Conservation (phyloP, 35 echinoderm and acorn worm genomes). For the Nesometra sesokonis region DNA sequence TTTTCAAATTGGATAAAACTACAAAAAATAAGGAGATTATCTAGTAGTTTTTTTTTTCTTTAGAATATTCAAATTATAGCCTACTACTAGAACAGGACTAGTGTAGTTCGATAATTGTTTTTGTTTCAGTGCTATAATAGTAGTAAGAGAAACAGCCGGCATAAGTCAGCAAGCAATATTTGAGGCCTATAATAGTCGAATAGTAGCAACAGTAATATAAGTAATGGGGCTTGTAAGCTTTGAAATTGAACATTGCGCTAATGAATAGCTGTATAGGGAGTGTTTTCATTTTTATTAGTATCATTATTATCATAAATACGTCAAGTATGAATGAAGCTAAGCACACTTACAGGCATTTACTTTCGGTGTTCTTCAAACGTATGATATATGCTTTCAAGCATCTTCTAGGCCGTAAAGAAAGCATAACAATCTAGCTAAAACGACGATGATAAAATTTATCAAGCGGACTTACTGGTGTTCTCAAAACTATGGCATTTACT, state of each 20-base stretch:
- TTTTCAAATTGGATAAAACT: no score
- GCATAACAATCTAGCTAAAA: background rate
- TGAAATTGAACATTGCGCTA: background rate
- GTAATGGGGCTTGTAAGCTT: no score
- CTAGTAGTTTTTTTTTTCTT: no score
- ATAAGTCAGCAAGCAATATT: no score
- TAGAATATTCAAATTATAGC: no score
- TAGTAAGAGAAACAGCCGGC: no score
- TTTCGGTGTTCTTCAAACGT: background rate
- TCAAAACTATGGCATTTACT: background rate
- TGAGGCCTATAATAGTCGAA: no score
- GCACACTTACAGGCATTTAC: background rate
- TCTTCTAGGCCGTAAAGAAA: background rate
- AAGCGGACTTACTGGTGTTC: background rate
- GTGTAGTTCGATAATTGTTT: no score
- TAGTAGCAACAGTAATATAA: no score
- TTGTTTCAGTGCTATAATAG: no score
- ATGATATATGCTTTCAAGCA: background rate
- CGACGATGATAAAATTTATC: background rate
- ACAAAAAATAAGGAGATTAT: no score
- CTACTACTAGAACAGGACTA: no score
- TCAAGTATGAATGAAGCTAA: background rate
- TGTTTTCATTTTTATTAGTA: background rate
- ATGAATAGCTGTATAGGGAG: background rate
- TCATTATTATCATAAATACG: slow-evolving; percentile 1